Base-by-base conservation (phyloP, 2,888 invertebrate genomes). In the Magallana nippona region DNA sequence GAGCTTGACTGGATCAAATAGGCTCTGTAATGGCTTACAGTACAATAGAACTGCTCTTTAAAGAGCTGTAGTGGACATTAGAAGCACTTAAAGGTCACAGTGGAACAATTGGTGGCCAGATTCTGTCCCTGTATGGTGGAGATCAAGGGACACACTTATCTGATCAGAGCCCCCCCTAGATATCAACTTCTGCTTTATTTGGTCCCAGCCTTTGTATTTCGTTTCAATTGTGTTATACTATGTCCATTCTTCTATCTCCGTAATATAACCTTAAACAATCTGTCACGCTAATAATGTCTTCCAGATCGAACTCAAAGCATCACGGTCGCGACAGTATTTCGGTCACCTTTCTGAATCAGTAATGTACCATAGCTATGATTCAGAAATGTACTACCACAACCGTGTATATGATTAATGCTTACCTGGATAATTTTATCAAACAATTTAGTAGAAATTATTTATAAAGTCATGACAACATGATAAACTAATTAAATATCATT, bases 41-140 rank as follows among this genome's bases (percentile, higher is more conserved):
- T n/a, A 60, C 60, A 60, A 60, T 17, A 60, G 60, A 17, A 17
- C 60, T 17, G 15, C 19, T 17, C 60, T 19, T n/a, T 79, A 56
- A 3, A 55, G 19, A 22, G 55, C 15, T 56, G 15, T 55, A 11
- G 55, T 79, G 79, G 27, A 19, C 79, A 79, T 57, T 79, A 57
- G 19, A 11, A 19, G 15, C 15, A 22, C 15, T 55, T n/a, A 79
- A 22, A 56, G 79, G 22, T 79, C 27, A 32, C 55, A 11, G n/a
- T 44, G 55, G 22, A 78, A 78, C 78, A 56, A 55, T 27, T 17
- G 56, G 22, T 79, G 55, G 55, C 57, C 79, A 79, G 79, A 56
- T 22, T 27, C 32, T 71, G 71, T 71, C 27, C 27, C 27, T 71
- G 22, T 22, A 27, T 71, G 71, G 71, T 13, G 2, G 22, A 71